Evolutionary conservation across 2,797 vertebrate genomes (phyloP).

Genomic region (Artibeus jamaicensis): DNA sequence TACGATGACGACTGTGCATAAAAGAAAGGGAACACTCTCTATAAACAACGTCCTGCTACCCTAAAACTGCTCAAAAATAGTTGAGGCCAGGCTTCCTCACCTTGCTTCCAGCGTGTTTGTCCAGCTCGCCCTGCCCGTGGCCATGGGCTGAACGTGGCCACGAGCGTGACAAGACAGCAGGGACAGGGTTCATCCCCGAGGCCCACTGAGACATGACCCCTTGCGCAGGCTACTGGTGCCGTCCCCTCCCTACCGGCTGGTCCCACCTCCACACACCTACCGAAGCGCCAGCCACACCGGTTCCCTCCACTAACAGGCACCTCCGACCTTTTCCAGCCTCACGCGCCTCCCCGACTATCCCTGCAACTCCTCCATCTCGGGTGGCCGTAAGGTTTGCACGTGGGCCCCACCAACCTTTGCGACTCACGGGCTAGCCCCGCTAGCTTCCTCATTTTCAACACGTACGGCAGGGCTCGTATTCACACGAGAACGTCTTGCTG

Average conservation of each 20-base stretch:
- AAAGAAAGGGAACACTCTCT: not conserved
- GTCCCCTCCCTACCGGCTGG: too few species aligned
- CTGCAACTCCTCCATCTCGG: not conserved
- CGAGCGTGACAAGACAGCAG: fast-evolving
- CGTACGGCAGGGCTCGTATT: not conserved
- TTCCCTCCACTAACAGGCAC: too few species aligned
- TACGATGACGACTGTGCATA: not conserved
- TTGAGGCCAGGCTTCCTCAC: too few species aligned
- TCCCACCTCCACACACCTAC: not conserved
- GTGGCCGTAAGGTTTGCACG: fast-evolving
- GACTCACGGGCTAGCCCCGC: fast-evolving
- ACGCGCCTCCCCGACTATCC: not conserved
- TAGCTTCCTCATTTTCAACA: not conserved
- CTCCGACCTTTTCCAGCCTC: not conserved
- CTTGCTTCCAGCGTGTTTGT: fast-evolving
- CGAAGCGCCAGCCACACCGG: fast-evolving
- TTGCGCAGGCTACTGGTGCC: too few species aligned
- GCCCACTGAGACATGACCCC: fast-evolving
- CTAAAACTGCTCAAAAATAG: not conserved
- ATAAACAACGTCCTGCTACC: not conserved
- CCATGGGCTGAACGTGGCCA: fast-evolving
- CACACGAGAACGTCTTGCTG: fast-evolving
- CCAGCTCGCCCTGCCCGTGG: too few species aligned
- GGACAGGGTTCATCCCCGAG: fast-evolving
- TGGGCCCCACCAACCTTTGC: fast-evolving